Evolutionary conservation across 2,888 invertebrate species (phyloP).

Genomic region (Shargacucullia verbasci): DNA sequence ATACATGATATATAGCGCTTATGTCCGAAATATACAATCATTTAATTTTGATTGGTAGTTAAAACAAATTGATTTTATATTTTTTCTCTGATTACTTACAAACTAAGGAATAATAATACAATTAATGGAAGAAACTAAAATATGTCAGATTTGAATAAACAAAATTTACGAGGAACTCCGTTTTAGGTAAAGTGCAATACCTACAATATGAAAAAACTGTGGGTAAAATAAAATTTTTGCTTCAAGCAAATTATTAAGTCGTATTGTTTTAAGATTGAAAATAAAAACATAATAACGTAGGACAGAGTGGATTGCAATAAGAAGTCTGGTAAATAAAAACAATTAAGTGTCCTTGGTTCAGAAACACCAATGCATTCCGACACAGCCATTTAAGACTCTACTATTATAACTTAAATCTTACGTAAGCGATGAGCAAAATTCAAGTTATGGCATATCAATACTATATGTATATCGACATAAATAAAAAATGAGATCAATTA

Average conservation of each 20-base stretch:
- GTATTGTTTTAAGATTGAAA: constrained; percentile 29
- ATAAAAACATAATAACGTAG: constrained; percentile 29
- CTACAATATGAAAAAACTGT: constrained; percentile 38
- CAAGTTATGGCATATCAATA: constrained; percentile 82
- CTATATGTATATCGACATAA: constrained; percentile 77
- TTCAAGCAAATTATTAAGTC: constrained; percentile 42
- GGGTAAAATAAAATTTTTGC: constrained; percentile 46
- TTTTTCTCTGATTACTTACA: constrained; percentile 74
- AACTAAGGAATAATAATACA: constrained; percentile 72
- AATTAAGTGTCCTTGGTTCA: constrained; percentile 53
- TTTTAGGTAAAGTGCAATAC: constrained; percentile 42
- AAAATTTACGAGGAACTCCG: constrained; percentile 65
- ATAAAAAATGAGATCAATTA: constrained; percentile 87
- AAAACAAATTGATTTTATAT: constrained; percentile 80
- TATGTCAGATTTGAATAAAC: constrained; percentile 64
- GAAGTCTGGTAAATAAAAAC: constrained; percentile 48
- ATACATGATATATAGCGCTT: constrained; percentile 81
- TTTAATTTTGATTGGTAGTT: constrained; percentile 80
- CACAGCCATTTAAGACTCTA: constrained; percentile 71
- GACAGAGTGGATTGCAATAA: constrained; percentile 28
- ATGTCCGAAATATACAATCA: constrained; percentile 85
- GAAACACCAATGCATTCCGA: constrained; percentile 65
- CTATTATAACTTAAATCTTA: constrained; percentile 71
- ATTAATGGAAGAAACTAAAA: constrained; percentile 82
- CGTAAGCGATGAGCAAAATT: constrained; percentile 78